Evolutionary conservation across 2,797 vertebrate genomes (phyloP).

Genomic region (Urosaurus nigricauda): DNA sequence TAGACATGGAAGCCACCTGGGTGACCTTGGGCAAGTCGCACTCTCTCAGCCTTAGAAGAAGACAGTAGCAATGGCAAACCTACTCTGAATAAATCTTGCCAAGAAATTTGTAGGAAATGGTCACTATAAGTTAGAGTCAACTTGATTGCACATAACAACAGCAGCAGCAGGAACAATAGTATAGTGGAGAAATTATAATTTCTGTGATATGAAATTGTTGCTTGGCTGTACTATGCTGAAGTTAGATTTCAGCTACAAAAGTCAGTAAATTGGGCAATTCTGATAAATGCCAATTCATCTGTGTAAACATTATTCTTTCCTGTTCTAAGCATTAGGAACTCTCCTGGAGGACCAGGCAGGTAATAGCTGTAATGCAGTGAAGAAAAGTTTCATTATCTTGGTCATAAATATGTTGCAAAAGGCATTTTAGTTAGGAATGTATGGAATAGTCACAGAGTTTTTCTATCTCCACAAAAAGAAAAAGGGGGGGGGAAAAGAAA

Average conservation of each 20-base stretch:
- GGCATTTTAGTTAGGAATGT: background rate
- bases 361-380: background rate
- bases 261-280: background rate
- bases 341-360: background rate
- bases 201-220: too few relatives aligned
- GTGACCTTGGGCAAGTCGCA: too few relatives aligned
- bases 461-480: too few relatives aligned
- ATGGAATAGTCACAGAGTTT: too few relatives aligned
- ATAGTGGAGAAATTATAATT: background rate
- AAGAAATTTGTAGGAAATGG: too few relatives aligned
- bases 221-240: background rate
- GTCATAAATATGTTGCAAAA: background rate
- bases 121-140: too few relatives aligned
- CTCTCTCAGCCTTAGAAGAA: background rate
- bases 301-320: background rate
- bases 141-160: too few relatives aligned
- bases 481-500: too few relatives aligned
- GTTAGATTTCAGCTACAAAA: background rate
- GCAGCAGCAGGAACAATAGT: too few relatives aligned
- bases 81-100: too few relatives aligned
- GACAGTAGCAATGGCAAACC: background rate
- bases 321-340: background rate
- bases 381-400: background rate
- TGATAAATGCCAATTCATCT: background rate
- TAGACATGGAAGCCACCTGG: too few relatives aligned